Evolutionary conservation across 2,113 vertebrate genomes (phyloP), one percentile per base, ranked within the genome.

Genomic region (Halichoeres trimaculatus): DNA sequence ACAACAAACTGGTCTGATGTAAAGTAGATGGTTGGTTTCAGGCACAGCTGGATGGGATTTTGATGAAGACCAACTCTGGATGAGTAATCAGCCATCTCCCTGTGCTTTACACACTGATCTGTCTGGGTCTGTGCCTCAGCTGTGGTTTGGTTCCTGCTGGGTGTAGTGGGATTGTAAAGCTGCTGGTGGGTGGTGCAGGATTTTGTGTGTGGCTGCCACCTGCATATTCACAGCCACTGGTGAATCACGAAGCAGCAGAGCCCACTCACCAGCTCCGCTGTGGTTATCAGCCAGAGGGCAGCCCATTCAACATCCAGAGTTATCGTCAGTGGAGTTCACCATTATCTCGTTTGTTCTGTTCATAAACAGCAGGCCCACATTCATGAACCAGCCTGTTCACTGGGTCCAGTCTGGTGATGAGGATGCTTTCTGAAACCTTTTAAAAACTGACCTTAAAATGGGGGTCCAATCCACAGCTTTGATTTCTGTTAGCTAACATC

Each of bases 171-270:
- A 16, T 23, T 52, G 56, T 17, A 17, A 34, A 24, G 19, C 38
- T 17, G 47, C 13, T 22, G 57, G 57, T 48, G 48, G 60, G 74
- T 63, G 59, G 20, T 45, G 35, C 47, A 61, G 62, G 16, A 8
- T 67, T 64, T 47, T 51, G 58, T 48, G 61, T 5, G 22, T 55
- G 40, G 70, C 48, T 66, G 74, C 76, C 82, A 86, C 76, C 81
- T 83, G 82, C 67, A 70, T 70, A 67, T 7, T 34, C 17, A 41
- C 48, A 7, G 76, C 22, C 52, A 24, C 24, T 22, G 70, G 34
- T 82, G 80, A 67, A 69, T 78, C 76, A 76, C 55, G 56, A 75
- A 64, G 67, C 76, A 70, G 47, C 64, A 63, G 78, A 72, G 34
- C 74, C 70, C 70, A 59, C 79, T 76, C 68, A 74, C 63, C 20